A percentile compares a stretch with the other conserved stretches of the same genome.
Evolutionary conservation across 2,113 vertebrate species (phyloP).

Genomic region (Calyptommatus sinebrachiatus): DNA sequence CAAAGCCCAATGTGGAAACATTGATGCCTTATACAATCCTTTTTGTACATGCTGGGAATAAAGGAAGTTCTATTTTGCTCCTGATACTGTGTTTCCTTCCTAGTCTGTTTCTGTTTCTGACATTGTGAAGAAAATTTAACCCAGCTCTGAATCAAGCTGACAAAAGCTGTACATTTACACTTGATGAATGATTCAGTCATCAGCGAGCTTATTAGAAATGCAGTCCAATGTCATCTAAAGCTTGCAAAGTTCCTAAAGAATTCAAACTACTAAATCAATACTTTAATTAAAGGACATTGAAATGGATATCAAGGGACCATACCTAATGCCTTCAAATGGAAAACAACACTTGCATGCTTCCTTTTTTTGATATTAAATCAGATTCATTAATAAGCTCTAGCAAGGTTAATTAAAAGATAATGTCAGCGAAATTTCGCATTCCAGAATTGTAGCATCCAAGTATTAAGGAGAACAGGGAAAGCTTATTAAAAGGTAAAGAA

Average conservation of each 20-base stretch:
- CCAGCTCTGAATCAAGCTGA: background rate
- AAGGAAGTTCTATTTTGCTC: background rate
- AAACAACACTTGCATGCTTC: constrained; percentile 20
- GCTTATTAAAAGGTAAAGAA: constrained; percentile 8
- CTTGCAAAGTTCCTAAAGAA: constrained; percentile 14
- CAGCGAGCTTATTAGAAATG: constrained; percentile 22
- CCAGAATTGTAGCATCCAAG: background rate
- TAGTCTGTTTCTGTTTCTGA: background rate
- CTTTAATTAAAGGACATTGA: constrained; percentile 50
- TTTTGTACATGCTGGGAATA: background rate
- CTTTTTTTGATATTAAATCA: constrained; percentile 47
- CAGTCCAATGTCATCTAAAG: constrained; percentile 11
- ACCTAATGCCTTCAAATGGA: constrained; percentile 43
- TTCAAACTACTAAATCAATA: constrained; percentile 8
- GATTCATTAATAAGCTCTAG: constrained; percentile 47
- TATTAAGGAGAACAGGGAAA: background rate
- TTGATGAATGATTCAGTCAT: constrained; percentile 21
- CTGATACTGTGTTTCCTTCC: too few relatives aligned
- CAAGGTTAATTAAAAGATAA: constrained; percentile 55
- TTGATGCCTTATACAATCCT: background rate
- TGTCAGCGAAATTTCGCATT: constrained; percentile 39
- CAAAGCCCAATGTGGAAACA: too few relatives aligned
- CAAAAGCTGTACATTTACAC: constrained; percentile 9
- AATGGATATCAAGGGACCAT: constrained; percentile 19
- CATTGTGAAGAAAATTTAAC: background rate